Percentiles rank a stretch among this genome's conserved stretches.
Evolutionary conservation across 2,797 vertebrate genomes (phyloP).

Genomic region (Enteromius viviparus): DNA sequence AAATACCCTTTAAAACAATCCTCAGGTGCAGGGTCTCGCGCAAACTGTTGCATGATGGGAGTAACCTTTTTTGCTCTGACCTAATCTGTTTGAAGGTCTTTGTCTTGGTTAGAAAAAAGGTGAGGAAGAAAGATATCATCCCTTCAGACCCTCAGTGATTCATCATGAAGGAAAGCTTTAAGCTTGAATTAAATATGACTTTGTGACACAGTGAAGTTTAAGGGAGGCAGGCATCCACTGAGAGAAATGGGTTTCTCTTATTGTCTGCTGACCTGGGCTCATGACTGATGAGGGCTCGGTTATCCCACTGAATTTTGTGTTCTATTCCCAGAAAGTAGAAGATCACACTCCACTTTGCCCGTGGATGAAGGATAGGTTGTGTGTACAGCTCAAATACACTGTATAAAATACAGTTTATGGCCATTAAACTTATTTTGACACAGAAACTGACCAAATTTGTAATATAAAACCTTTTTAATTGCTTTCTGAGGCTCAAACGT

Average conservation of each 20-base stretch:
- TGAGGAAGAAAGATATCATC: slow-evolving; percentile 57
- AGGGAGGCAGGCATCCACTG: slow-evolving; percentile 49
- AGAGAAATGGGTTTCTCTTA: slow-evolving; percentile 61
- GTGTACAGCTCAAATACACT: background rate
- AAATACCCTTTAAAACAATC: slow-evolving; percentile 50
- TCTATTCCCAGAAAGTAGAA: slow-evolving; percentile 37
- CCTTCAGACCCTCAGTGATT: slow-evolving; percentile 57
- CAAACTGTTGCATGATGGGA: slow-evolving; percentile 63
- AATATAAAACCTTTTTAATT: background rate
- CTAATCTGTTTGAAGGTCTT: slow-evolving; percentile 61
- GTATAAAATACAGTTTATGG: slow-evolving; percentile 15
- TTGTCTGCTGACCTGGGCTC: slow-evolving; percentile 57
- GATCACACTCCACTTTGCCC: slow-evolving; percentile 42
- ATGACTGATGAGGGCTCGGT: slow-evolving; percentile 58
- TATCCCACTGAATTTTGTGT: slow-evolving; percentile 39
- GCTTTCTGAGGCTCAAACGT: slow-evolving; percentile 17
- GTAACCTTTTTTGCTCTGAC: slow-evolving; percentile 60
- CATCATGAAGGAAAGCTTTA: slow-evolving; percentile 61
- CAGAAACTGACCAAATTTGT: slow-evolving; percentile 1
- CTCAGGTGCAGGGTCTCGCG: slow-evolving; percentile 43
- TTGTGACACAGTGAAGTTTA: slow-evolving; percentile 58
- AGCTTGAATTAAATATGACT: slow-evolving; percentile 61
- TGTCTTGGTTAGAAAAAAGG: slow-evolving; percentile 55
- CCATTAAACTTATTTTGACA: background rate
- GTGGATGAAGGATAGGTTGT: slow-evolving; percentile 29